phyloP scores from a whole-genome alignment of 2,113 vertebrate species.

The Sarotherodon lohbergeri region DNA sequence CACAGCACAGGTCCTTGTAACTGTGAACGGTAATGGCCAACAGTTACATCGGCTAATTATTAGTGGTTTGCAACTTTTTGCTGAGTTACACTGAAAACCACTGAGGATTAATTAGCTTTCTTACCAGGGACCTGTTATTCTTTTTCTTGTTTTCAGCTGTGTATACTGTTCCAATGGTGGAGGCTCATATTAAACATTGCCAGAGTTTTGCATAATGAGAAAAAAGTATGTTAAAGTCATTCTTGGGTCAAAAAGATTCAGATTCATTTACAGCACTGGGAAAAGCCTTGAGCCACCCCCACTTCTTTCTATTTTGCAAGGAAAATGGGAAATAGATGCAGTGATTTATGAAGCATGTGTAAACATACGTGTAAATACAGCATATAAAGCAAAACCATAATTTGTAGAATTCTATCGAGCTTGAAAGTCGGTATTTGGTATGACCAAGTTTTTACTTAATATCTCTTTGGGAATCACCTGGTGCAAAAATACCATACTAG shows the following conservation, averaged over 20 bases:
- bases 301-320: neutral
- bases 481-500: neutral
- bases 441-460: neutral
- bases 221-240: neutral
- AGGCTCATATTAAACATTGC: neutral
- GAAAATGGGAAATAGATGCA: neutral
- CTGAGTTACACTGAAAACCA: neutral
- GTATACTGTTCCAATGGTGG: neutral
- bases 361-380: neutral
- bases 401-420: neutral
- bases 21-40: constrained; percentile 21
- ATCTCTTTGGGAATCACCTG: neutral
- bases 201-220: neutral
- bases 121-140: neutral
- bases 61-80: neutral
- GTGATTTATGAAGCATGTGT: neutral
- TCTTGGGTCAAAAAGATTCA: neutral
- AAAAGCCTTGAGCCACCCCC: neutral
- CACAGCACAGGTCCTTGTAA: constrained; percentile 19
- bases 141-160: neutral
- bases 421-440: neutral
- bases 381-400: neutral
- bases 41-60: neutral
- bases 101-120: neutral
- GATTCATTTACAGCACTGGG: neutral